phyloP scores from a whole-genome alignment of 64 coral and sea anemone genomes.

The Acropora yongei region DNA sequence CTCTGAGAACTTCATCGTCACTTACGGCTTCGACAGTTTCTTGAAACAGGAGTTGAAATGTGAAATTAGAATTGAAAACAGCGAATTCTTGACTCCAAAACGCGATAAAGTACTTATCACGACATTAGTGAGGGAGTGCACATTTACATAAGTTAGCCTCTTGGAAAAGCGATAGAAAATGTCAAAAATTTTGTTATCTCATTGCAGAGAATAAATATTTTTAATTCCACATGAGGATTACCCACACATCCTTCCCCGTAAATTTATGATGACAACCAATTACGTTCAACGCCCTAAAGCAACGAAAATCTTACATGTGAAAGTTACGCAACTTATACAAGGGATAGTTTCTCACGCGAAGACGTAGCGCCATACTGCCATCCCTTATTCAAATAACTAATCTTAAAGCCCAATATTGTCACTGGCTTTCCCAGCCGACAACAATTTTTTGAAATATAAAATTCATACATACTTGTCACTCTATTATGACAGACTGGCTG shows the following conservation, averaged over 20 bases:
- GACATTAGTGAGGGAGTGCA: background rate
- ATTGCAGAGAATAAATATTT: constrained; percentile 14
- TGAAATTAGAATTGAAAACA: no score
- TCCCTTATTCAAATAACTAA: background rate
- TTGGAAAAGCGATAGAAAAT: constrained; percentile 19
- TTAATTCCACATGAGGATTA: constrained; percentile 21
- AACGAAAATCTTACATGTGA: no score
- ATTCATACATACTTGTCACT: background rate
- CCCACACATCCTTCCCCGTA: background rate
- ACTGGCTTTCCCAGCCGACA: no score
- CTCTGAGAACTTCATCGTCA: background rate
- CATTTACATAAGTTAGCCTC: background rate
- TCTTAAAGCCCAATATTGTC: background rate
- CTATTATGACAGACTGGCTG: background rate
- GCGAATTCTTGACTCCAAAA: background rate
- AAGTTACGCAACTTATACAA: no score
- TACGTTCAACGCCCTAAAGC: no score
- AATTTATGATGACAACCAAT: background rate
- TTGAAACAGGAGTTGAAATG: no score
- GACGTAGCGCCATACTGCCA: background rate
- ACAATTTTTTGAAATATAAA: no score
- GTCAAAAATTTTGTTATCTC: constrained; percentile 10
- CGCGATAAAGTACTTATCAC: background rate
- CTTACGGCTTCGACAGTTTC: background rate
- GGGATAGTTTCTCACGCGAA: no score